phyloP scores from a whole-genome alignment of 1,140 invertebrate species.

The Microplitis demolitor region DNA sequence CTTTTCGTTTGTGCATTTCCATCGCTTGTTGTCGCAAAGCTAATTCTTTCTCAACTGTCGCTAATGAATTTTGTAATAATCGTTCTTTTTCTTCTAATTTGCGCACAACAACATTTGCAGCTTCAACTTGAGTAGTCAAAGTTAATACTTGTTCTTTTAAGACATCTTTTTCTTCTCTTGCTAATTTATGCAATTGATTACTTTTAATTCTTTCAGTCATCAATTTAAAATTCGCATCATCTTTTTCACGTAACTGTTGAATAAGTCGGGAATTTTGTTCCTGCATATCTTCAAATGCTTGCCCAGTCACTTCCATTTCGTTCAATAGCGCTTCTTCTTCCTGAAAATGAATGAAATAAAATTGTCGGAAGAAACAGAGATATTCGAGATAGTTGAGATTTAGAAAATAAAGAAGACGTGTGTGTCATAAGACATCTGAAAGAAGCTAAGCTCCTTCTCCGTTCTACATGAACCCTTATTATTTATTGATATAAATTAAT shows the following conservation, averaged over 20 bases:
- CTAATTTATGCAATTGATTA: conserved; percentile 93
- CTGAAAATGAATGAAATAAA: conserved; percentile 63
- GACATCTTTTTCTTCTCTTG: conserved; percentile 92
- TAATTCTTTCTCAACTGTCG: conserved; percentile 94
- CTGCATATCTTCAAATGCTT: conserved; percentile 99
- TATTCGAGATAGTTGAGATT: too few relatives aligned
- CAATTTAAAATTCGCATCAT: conserved; percentile 99
- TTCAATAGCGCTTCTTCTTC: conserved; percentile 97
- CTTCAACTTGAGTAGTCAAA: conserved; percentile 90
- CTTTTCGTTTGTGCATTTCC: conserved; percentile 98
- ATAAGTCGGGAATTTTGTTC: conserved; percentile 96
- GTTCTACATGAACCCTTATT: too few relatives aligned
- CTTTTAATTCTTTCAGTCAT: conserved; percentile 98
- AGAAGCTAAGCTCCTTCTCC: too few relatives aligned
- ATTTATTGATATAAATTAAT: too few relatives aligned
- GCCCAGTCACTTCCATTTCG: conserved; percentile 99
- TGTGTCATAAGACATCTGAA: too few relatives aligned
- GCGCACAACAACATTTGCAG: conserved; percentile 91
- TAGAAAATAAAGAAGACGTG: too few relatives aligned
- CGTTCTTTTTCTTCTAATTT: conserved; percentile 97
- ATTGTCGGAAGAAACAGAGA: background rate
- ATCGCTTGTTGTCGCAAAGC: conserved; percentile 88
- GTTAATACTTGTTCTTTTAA: conserved; percentile 88
- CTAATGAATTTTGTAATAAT: conserved; percentile 88
- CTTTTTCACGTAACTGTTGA: conserved; percentile 95